Percentiles rank a stretch among this genome's conserved stretches.
phyloP scores from a whole-genome alignment of 1,140 invertebrate genomes.

The Rhagoletis pomonella region DNA sequence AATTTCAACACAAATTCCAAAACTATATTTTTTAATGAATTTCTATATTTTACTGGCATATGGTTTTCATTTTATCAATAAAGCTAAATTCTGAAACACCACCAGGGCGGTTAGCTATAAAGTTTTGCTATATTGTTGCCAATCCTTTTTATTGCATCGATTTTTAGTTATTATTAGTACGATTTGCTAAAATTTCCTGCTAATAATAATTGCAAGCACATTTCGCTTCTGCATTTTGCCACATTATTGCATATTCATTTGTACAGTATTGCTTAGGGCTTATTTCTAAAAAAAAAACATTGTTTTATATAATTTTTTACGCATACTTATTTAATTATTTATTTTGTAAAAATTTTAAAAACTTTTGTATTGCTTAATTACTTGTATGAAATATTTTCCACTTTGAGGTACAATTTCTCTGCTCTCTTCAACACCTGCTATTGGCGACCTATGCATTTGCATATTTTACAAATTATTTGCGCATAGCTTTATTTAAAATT shows the following conservation, averaged over 20 bases:
- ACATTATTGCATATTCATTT: slow-evolving; percentile 46
- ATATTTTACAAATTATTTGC: slow-evolving; percentile 34
- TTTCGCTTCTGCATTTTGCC: not conserved
- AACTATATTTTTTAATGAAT: too few relatives aligned
- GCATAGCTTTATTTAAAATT: slow-evolving; percentile 24
- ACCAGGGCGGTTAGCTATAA: slow-evolving; percentile 12
- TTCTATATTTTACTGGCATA: too few relatives aligned
- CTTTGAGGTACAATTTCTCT: slow-evolving; percentile 49
- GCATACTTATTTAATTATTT: slow-evolving; percentile 25
- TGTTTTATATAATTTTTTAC: slow-evolving; percentile 24
- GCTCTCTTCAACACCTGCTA: not conserved
- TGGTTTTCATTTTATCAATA: not conserved
- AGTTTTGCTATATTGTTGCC: not conserved
- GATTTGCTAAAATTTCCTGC: not conserved
- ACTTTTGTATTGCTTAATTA: slow-evolving; percentile 15
- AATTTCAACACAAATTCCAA: too few relatives aligned
- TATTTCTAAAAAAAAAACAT: not conserved
- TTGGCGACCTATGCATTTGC: not conserved
- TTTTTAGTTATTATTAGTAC: not conserved
- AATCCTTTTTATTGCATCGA: not conserved
- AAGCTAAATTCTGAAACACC: not conserved
- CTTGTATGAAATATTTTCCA: slow-evolving; percentile 45
- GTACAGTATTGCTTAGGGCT: slow-evolving; percentile 24
- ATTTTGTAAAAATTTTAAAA: not conserved
- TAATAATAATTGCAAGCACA: not conserved